phyloP scores from a whole-genome alignment of 2,113 vertebrate species.

The Riparia riparia region DNA sequence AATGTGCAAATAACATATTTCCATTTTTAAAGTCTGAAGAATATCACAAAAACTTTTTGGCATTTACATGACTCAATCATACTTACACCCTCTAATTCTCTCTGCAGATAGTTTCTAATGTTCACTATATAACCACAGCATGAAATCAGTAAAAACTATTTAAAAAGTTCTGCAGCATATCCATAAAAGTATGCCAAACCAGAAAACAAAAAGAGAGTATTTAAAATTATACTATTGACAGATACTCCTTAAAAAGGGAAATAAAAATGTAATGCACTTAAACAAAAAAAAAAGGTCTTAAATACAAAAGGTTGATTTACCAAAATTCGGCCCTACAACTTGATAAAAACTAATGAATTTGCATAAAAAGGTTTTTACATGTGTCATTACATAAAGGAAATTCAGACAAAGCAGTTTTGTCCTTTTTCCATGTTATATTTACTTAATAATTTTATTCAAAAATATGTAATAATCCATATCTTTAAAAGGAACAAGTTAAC shows the following conservation, averaged over 20 bases:
- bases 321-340: background rate
- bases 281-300: background rate
- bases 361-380: background rate
- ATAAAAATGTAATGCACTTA: constrained; percentile 59
- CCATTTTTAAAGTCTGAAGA: constrained; percentile 81
- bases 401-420: background rate
- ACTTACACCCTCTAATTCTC: constrained; percentile 77
- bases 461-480: background rate
- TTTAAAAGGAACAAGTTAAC: background rate
- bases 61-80: constrained; percentile 77
- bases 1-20: constrained; percentile 80
- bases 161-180: constrained; percentile 30
- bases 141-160: constrained; percentile 72
- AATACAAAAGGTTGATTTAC: background rate
- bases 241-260: constrained; percentile 49
- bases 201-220: constrained; percentile 16
- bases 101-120: constrained; percentile 77
- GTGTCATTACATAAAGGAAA: background rate
- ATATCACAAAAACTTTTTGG: constrained; percentile 82
- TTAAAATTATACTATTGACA: constrained; percentile 55
- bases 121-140: constrained; percentile 71
- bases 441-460: background rate
- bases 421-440: background rate
- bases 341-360: background rate
- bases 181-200: constrained; percentile 44